Base-by-base conservation (phyloP, 2,113 vertebrate genomes). In the Coracopsis vasa region DNA sequence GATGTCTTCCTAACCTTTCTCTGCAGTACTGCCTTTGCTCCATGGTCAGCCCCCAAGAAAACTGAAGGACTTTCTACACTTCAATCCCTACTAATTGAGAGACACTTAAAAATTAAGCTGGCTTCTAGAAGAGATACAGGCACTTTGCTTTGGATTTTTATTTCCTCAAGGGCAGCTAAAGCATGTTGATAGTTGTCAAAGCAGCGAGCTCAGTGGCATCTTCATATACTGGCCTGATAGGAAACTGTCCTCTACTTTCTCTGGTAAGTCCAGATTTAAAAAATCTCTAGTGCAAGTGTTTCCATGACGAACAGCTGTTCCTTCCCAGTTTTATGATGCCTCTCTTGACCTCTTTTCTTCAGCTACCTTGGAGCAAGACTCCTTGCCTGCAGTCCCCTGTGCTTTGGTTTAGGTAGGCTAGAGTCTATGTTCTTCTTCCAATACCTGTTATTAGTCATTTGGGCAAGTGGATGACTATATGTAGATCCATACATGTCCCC, bases 1-100 rank as follows among this genome's bases (percentile, higher is more conserved):
- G 17, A 20, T n/a, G 78, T 71, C 90, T 95, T 94, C 83, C 87
- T 87, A 80, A 92, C 25, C 50, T 56, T 83, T 65, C 74, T 89
- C 75, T 20, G 10, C 28, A n/a, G 50, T 82, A 73, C 86, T 92
- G 81, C 89, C 42, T 88, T 94, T 78, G 33, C 28, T n/a, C 54
- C 48, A 8, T 13, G 13, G 16, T 65, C 53, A 90, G 31, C 35
- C 25, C 27, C 53, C 28, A 54, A 64, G 50, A 64, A 89, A 91
- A 77, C n/a, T 15, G 28, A 50, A 35, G 48, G 7, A 56, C 41
- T 74, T 89, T 16, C 10, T 79, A 80, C n/a, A 58, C 18, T 54
- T 67, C 54, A 72, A 17, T 64, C 44, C 31, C 56, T 53, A 28
- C 67, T 53, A 79, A 48, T 21, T 35, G 19, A 47, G 24, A 77